Percentiles rank a stretch among this genome's conserved stretches.
These are phyloP conservation scores for Helicorthomorpha holstii DNA, from an alignment of 1,140 invertebrate species.

Conservation along the genomic window DNA sequence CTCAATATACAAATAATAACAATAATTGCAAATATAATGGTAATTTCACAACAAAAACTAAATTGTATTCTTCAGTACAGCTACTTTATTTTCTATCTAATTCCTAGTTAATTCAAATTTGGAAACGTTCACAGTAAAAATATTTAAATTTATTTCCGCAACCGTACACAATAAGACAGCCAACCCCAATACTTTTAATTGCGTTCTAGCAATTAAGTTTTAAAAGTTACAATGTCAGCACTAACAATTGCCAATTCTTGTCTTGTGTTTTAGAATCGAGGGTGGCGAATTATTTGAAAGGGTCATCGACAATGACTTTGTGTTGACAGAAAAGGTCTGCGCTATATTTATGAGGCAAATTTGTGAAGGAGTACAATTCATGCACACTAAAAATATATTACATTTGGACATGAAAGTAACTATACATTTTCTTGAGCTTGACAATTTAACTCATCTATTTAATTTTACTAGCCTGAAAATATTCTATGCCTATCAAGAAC, in stretches of 20 bases:
- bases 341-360: conserved; percentile 93
- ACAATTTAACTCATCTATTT: too few species aligned
- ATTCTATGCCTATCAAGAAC: conserved; percentile 85
- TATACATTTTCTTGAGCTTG: too few species aligned
- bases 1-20: neutral
- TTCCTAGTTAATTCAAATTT: conserved; percentile 9
- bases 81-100: conserved; percentile 18
- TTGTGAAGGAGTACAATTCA: conserved; percentile 89
- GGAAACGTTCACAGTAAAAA: neutral
- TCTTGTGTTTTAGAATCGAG: conserved; percentile 50
- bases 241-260: neutral
- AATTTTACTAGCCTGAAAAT: conserved; percentile 77
- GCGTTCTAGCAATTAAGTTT: neutral
- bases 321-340: conserved; percentile 86
- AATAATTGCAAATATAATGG: neutral
- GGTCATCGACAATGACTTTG: conserved; percentile 94
- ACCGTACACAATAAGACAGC: too few species aligned
- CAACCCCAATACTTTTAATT: too few species aligned
- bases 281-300: conserved; percentile 96
- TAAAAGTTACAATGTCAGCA: too few species aligned
- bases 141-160: too few species aligned
- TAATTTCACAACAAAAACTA: too few species aligned
- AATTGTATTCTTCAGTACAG: neutral
- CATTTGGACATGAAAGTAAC: conserved; percentile 90
- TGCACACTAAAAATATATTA: conserved; percentile 82